A percentile compares a stretch with the other conserved stretches of the same genome.
These are phyloP conservation scores for Haliclystus octoradiatus DNA, from an alignment of 30 jellyfish, hydroid and myxozoan species.

Conservation along the genomic window DNA sequence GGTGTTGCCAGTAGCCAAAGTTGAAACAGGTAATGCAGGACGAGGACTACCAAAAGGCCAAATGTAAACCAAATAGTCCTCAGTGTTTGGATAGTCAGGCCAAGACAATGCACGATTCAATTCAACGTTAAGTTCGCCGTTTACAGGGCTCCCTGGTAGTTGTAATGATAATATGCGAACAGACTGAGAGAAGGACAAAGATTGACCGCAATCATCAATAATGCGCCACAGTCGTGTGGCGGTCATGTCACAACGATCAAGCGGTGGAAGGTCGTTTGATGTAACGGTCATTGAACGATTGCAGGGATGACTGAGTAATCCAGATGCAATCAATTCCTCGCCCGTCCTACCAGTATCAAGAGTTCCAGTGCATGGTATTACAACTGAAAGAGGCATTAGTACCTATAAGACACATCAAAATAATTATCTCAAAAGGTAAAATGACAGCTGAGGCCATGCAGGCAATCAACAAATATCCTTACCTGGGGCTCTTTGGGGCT, in stretches of 20 bases:
- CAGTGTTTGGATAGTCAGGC: slow-evolving; percentile 16
- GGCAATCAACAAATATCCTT: neutral
- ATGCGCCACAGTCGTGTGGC: slow-evolving; percentile 1
- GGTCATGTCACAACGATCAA: neutral
- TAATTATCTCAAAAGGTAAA: neutral
- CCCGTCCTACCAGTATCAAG: neutral
- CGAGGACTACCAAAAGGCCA: slow-evolving; percentile 16
- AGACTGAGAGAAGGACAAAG: neutral
- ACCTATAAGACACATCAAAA: too few species aligned
- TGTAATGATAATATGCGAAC: slow-evolving; percentile 6
- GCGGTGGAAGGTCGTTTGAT: neutral
- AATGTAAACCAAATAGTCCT: neutral
- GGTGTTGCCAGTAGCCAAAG: too few species aligned
- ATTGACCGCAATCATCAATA: slow-evolving; percentile 14
- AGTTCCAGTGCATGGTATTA: neutral
- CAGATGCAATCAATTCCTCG: neutral
- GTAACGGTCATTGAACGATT: neutral
- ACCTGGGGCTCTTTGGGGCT: too few species aligned
- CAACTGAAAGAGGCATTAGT: too few species aligned
- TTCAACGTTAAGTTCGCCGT: slow-evolving; percentile 6
- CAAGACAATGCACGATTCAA: neutral
- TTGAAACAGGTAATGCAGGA: neutral
- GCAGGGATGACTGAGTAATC: slow-evolving; percentile 10
- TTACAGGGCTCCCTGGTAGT: slow-evolving; percentile 2
- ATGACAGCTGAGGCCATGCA: neutral